Percentiles rank a stretch among this genome's conserved stretches.
These are phyloP conservation scores for Oscheius sp. DNA, from an alignment of 2,888 invertebrate species.

Conservation along the genomic window DNA sequence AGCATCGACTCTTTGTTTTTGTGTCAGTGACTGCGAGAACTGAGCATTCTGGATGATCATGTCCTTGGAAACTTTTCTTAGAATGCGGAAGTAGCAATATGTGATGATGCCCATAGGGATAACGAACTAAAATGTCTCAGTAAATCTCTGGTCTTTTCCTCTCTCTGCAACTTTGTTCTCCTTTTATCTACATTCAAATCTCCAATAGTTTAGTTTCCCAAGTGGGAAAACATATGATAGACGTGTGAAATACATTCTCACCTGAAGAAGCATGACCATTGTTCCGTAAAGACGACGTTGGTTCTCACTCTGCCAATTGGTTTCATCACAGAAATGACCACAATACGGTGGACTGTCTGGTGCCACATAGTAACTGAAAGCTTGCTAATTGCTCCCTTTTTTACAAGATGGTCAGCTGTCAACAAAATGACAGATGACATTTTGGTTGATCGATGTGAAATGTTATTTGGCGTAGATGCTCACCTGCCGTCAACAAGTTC, in stretches of 20 bases:
- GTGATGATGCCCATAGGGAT: constrained; percentile 69
- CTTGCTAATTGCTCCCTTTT: background rate
- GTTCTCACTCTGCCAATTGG: constrained; percentile 83
- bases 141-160: background rate
- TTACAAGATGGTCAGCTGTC: constrained; percentile 21
- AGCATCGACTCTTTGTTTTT: constrained; percentile 66
- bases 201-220: background rate
- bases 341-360: constrained; percentile 57
- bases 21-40: constrained; percentile 64
- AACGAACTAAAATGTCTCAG: constrained; percentile 57
- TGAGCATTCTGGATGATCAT: constrained; percentile 68
- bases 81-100: constrained; percentile 68
- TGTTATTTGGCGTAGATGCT: background rate
- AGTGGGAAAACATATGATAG: constrained; percentile 5
- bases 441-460: constrained; percentile 5
- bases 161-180: background rate
- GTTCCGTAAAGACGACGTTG: constrained; percentile 82
- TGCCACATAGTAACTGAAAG: constrained; percentile 40
- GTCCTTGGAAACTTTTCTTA: constrained; percentile 66
- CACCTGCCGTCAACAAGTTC: constrained; percentile 75
- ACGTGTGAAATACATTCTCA: constrained; percentile 17
- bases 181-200: background rate
- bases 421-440: constrained; percentile 21
- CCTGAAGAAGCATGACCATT: constrained; percentile 67
- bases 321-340: constrained; percentile 74